A percentile compares a stretch with the other conserved stretches of the same genome.
These are phyloP conservation scores for Phycodurus eques DNA, from an alignment of 2,113 vertebrate genomes.

Conservation along the genomic window DNA sequence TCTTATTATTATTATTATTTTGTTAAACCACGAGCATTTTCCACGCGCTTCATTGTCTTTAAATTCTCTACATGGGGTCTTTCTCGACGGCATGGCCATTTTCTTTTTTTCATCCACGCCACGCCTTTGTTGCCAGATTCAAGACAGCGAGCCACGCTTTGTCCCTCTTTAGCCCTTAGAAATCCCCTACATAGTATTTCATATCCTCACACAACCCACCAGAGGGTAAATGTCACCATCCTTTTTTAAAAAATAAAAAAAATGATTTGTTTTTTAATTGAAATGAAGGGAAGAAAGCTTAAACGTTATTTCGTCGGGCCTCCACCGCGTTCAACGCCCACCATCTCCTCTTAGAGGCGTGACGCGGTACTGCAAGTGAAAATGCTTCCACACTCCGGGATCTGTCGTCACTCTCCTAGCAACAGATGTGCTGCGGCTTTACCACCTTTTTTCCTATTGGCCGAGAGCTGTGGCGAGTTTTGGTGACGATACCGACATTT, in stretches of 20 bases:
- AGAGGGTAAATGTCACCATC: no score
- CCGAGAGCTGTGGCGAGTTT: background rate
- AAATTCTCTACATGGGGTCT: conserved; percentile 26
- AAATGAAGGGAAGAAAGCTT: background rate
- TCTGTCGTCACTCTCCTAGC: conserved; percentile 71
- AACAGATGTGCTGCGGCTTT: conserved; percentile 68
- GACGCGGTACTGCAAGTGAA: conserved; percentile 27
- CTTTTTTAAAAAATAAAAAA: background rate
- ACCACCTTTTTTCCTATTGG: conserved; percentile 52
- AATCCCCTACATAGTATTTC: background rate
- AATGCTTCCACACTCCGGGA: conserved; percentile 27
- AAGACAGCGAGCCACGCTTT: conserved; percentile 44
- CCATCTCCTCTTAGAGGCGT: conserved; percentile 23
- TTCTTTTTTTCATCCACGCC: conserved; percentile 52
- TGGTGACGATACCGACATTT: background rate
- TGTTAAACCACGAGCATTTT: background rate
- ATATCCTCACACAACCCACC: background rate
- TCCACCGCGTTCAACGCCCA: conserved; percentile 17
- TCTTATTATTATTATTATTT: background rate
- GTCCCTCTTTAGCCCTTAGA: background rate
- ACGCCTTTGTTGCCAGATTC: conserved; percentile 75
- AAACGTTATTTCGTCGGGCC: conserved; percentile 20
- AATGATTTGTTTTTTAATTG: background rate
- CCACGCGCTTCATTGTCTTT: background rate
- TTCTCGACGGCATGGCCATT: conserved; percentile 66